Conservation (phyloP, 2,113 vertebrate species). For the Callionymus lyra region DNA sequence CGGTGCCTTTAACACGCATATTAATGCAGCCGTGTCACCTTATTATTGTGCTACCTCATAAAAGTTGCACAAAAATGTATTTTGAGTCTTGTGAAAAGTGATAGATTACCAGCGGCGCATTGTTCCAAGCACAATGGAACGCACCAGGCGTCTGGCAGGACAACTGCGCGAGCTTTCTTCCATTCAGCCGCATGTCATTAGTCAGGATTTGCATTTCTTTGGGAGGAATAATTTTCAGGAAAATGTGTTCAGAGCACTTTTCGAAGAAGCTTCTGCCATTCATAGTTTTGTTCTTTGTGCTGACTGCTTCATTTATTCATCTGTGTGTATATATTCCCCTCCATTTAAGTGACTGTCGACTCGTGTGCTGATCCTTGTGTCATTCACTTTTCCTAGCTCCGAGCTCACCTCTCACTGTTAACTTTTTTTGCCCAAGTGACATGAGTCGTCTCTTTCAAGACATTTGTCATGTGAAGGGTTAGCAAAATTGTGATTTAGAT, state of each 20-base stretch:
- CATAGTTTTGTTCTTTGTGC: slow-evolving; percentile 13
- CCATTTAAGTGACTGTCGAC: too few species aligned
- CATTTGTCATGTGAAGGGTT: too few species aligned
- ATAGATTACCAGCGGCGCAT: slow-evolving; percentile 43
- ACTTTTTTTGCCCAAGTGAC: too few species aligned
- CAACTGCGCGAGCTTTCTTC: slow-evolving; percentile 42
- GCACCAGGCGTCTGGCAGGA: slow-evolving; percentile 40
- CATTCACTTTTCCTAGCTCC: too few species aligned
- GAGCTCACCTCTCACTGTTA: too few species aligned
- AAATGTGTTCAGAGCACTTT: slow-evolving; percentile 45
- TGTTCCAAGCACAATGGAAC: slow-evolving; percentile 49
- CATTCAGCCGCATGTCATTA: slow-evolving; percentile 54
- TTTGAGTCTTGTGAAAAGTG: slow-evolving; percentile 38
- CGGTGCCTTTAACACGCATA: slow-evolving; percentile 2
- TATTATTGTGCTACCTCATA: slow-evolving; percentile 42
- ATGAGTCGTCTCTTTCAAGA: too few species aligned
- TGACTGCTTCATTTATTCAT: too few species aligned
- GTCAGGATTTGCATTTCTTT: slow-evolving; percentile 63
- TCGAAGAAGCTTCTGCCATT: slow-evolving; percentile 33
- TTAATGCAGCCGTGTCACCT: slow-evolving; percentile 22
- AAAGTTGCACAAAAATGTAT: slow-evolving; percentile 41
- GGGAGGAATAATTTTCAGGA: slow-evolving; percentile 46
- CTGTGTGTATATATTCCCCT: too few species aligned
- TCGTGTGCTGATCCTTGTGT: too few species aligned
- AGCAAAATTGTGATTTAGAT: too few species aligned